Evolutionary conservation across 2,888 invertebrate species (phyloP).

Genomic region (Eristalinus sepulchralis): DNA sequence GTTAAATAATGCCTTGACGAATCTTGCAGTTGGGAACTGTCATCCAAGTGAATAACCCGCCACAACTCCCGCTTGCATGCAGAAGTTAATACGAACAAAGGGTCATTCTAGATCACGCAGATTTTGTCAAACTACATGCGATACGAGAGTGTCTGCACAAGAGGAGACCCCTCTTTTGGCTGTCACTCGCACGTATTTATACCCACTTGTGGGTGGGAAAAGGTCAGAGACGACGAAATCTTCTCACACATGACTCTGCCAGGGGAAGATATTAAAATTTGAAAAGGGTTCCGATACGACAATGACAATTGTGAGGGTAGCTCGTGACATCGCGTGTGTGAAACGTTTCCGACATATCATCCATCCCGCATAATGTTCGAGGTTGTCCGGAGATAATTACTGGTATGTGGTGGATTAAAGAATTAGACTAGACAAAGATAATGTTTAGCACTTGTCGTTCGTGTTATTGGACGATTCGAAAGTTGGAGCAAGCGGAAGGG

Average conservation of each 20-base stretch:
- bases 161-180: neutral
- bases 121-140: neutral
- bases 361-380: neutral
- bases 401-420: neutral
- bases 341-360: neutral
- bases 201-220: neutral
- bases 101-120: neutral
- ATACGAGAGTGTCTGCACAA: neutral
- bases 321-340: constrained; percentile 3
- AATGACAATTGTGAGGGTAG: constrained; percentile 19
- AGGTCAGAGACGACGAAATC: constrained; percentile 10
- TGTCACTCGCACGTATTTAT: constrained; percentile 24
- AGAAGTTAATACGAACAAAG: neutral
- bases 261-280: constrained; percentile 14
- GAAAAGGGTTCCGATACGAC: constrained; percentile 36
- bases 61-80: neutral
- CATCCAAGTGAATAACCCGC: neutral
- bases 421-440: neutral
- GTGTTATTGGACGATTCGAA: no score
- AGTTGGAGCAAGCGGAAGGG: no score
- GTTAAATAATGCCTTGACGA: no score
- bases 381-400: neutral
- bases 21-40: neutral
- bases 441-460: neutral
- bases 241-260: neutral